A percentile compares a stretch with the other conserved stretches of the same genome.
phyloP scores from a whole-genome alignment of 2,797 vertebrate genomes.

The Cyprinodon diabolis region DNA sequence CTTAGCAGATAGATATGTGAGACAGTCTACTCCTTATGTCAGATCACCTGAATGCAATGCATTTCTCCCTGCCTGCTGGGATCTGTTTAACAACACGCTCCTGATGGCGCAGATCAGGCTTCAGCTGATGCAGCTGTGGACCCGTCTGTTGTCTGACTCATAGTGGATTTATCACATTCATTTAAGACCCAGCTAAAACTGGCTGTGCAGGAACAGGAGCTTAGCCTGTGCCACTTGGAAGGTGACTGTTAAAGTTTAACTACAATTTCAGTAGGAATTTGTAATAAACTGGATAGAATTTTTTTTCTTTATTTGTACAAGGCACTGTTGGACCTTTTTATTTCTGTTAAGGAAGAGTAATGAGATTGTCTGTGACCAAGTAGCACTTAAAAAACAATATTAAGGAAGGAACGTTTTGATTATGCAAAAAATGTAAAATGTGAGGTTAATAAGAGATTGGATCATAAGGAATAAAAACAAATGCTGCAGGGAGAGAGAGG shows the following conservation, averaged over 20 bases:
- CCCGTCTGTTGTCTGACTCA: constrained; percentile 1
- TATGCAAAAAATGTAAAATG: neutral
- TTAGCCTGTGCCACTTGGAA: neutral
- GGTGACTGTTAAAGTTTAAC: neutral
- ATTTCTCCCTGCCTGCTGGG: neutral
- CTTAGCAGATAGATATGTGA: neutral
- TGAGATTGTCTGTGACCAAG: neutral
- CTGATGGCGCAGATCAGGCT: neutral
- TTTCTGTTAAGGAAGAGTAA: neutral
- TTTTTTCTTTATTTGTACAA: no score
- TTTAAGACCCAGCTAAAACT: neutral
- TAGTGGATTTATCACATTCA: neutral
- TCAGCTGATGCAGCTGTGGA: constrained; percentile 1
- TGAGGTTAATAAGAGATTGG: neutral
- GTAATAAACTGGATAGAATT: neutral
- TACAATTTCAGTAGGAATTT: neutral
- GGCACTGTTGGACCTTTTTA: no score
- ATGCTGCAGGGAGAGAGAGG: no score
- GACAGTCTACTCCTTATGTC: neutral
- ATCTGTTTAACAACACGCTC: neutral
- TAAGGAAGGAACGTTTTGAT: neutral
- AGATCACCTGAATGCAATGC: neutral
- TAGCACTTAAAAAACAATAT: neutral
- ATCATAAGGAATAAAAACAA: neutral
- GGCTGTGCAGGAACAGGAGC: neutral